Base-by-base conservation (phyloP, 2,113 vertebrate species). In the Callospermophilus lateralis region DNA sequence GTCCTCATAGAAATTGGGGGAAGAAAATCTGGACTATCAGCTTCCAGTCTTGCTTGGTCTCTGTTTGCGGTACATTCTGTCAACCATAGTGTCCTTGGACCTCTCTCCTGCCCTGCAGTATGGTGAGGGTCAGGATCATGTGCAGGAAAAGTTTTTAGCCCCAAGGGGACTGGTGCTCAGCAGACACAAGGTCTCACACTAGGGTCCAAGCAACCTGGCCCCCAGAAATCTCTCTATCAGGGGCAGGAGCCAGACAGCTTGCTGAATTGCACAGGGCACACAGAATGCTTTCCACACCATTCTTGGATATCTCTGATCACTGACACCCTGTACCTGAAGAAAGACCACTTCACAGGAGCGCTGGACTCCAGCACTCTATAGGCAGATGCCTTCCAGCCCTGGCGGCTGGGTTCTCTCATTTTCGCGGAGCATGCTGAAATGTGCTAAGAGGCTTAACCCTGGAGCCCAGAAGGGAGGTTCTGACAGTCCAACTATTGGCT, bases 391-490 rank as follows among this genome's bases (percentile, higher is more conserved):
- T 97, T 93, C 90, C 30, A 81, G 51, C 1, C 17, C n/a, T 39
- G 9, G 68, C 63, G n/a, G 45, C 12, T 73, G 63, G 30, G 8
- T 83, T 95, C 94, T 89, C 83, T 83, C 28, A 70, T 89, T 89
- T 95, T 37, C 13, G 10, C 8, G 45, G 15, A 4, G n/a, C 68
- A 39, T 20, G 15, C 3, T 77, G 73, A 72, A 32, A 70, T 76
- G 55, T 16, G 63, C 74, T 84, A 70, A 92, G 89, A 90, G 63
- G 61, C 58, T 92, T 79, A 76, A 84, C 11, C 4, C 48, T 30
- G 28, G 68, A 92, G 6, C 45, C 76, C 78, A 26, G 24, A 67
- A n/a, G 81, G 11, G 55, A 73, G 39, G n/a, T 89, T 39, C n/a
- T 11, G 24, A 65, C n/a, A 76, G 45, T 37, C 42, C 73, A 58